Percentiles rank a stretch among this genome's conserved stretches.
These are phyloP conservation scores for Onychomys arenicola DNA, from an alignment of 2,797 vertebrate species.

Conservation along the genomic window DNA sequence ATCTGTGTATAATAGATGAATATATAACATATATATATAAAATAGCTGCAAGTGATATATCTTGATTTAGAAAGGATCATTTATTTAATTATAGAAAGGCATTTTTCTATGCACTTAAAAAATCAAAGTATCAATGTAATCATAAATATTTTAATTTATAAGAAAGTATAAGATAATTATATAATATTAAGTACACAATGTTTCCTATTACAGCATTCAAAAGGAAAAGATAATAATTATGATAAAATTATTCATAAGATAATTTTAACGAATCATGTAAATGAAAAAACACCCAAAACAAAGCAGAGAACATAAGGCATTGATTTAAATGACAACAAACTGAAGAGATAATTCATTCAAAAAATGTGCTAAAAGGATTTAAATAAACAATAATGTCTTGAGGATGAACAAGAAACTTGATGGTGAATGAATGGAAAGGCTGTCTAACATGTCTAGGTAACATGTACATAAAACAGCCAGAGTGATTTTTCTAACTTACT, in stretches of 20 bases:
- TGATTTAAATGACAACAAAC: neutral
- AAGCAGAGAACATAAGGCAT: neutral
- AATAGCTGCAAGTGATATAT: neutral
- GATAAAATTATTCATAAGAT: neutral
- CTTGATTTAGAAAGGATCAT: neutral
- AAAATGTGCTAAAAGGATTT: neutral
- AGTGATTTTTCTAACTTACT: neutral
- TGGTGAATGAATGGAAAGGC: neutral
- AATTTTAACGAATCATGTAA: neutral
- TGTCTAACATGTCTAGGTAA: neutral
- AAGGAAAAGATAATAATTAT: neutral
- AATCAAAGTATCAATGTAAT: neutral
- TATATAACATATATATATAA: neutral
- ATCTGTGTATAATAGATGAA: neutral
- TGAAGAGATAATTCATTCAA: neutral
- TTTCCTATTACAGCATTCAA: neutral
- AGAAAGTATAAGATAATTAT: slow-evolving; percentile 7
- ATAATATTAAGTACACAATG: neutral
- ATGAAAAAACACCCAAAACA: neutral
- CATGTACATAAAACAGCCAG: slow-evolving; percentile 8
- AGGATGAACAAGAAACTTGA: neutral
- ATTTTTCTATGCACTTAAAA: neutral
- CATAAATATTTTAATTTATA: neutral
- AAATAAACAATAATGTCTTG: neutral
- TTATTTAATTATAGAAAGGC: neutral